phyloP scores from a whole-genome alignment of 2,888 invertebrate species.

The Cephus runcator region DNA sequence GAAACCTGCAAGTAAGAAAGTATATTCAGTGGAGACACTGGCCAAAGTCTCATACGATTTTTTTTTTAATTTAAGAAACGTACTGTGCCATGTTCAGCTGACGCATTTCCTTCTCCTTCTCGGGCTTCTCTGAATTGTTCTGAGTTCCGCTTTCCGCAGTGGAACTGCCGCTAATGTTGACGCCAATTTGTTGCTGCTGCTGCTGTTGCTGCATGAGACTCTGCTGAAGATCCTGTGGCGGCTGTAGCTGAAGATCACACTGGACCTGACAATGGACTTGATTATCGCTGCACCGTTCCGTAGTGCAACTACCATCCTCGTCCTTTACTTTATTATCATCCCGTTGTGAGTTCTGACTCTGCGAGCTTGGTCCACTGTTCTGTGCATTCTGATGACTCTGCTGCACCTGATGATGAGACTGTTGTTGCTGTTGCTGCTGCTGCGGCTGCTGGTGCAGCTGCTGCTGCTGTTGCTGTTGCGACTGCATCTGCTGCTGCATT shows the following conservation, averaged over 20 bases:
- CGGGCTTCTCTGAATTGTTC: constrained; percentile 51
- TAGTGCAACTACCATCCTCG: constrained; percentile 57
- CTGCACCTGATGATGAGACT: constrained; percentile 59
- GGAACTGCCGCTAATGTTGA: constrained; percentile 51
- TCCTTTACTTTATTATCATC: constrained; percentile 67
- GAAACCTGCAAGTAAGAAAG: constrained; percentile 52
- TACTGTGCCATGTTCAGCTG: constrained; percentile 63
- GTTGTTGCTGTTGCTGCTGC: constrained; percentile 50
- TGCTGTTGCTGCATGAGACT: constrained; percentile 69
- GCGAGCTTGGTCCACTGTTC: constrained; percentile 62
- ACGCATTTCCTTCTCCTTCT: constrained; percentile 59
- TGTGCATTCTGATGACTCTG: constrained; percentile 63
- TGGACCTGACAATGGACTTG: constrained; percentile 64
- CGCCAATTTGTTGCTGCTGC: constrained; percentile 65
- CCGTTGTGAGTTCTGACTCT: constrained; percentile 52
- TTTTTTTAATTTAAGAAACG: constrained; percentile 20
- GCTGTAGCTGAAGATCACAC: constrained; percentile 65
- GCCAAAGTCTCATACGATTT: not conserved
- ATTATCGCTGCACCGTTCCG: constrained; percentile 60
- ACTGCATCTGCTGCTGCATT: constrained; percentile 53
- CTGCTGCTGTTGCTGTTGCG: constrained; percentile 59
- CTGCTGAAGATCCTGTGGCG: constrained; percentile 60
- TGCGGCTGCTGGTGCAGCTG: constrained; percentile 67
- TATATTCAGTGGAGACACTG: not conserved
- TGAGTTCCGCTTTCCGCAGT: constrained; percentile 48